Percentiles rank a stretch among this genome's conserved stretches.
Evolutionary conservation across 2,888 invertebrate species (phyloP).

Genomic region (Spialia ferax): DNA sequence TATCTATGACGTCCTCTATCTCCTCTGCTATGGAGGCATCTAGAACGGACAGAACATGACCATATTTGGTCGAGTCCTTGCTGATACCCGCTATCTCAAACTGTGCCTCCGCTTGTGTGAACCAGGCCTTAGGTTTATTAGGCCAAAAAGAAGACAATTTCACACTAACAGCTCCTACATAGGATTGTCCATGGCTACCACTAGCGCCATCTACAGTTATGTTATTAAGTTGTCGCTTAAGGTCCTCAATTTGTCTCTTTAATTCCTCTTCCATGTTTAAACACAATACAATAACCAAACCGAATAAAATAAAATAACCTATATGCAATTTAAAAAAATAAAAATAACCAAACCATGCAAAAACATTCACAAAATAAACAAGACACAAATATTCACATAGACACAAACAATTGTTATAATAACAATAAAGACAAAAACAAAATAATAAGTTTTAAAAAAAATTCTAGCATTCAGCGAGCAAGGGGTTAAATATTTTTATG

Average conservation of each 20-base stretch:
- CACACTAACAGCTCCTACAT: neutral
- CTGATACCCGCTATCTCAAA: constrained; percentile 35
- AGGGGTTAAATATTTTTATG: too few relatives aligned
- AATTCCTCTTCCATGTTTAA: constrained; percentile 5
- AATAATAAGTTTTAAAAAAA: too few relatives aligned
- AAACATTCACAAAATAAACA: neutral
- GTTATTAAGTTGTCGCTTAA: neutral
- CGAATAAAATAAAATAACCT: neutral
- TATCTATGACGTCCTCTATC: constrained; percentile 10
- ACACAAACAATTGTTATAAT: too few relatives aligned
- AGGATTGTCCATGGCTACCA: neutral
- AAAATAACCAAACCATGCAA: neutral
- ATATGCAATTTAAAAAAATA: neutral
- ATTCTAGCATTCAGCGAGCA: too few relatives aligned
- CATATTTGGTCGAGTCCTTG: constrained; percentile 9
- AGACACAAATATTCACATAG: too few relatives aligned
- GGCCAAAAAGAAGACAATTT: constrained; percentile 19
- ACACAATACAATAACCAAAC: neutral
- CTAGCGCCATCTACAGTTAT: neutral
- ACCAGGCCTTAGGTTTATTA: constrained; percentile 34
- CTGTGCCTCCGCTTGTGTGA: constrained; percentile 40
- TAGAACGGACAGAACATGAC: neutral
- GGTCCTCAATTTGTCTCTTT: constrained; percentile 1
- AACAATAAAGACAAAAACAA: too few relatives aligned
- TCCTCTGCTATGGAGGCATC: constrained; percentile 6